Conservation (phyloP, 2,888 invertebrate species). For the Marasmarcha lunaedactyla region DNA sequence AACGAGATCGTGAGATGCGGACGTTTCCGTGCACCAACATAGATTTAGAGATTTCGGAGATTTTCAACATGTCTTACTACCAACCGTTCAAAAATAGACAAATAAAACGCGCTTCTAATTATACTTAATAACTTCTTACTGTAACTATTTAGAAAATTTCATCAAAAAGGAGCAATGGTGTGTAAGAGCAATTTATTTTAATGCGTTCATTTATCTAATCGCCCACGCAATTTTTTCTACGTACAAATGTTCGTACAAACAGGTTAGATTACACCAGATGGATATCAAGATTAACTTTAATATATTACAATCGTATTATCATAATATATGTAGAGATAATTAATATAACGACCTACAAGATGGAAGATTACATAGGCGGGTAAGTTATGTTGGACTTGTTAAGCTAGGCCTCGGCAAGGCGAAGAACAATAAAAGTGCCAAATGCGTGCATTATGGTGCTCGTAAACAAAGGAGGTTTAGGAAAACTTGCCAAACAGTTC, state of each 20-base stretch:
- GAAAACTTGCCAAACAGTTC: constrained; percentile 20
- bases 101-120: background rate
- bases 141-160: too few relatives aligned
- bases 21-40: constrained; percentile 19
- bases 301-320: background rate
- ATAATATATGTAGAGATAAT: background rate
- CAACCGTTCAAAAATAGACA: too few relatives aligned
- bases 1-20: constrained; percentile 33
- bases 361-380: too few relatives aligned
- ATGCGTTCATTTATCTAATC: background rate
- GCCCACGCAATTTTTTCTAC: background rate
- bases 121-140: too few relatives aligned
- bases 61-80: too few relatives aligned
- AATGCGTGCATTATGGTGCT: too few relatives aligned
- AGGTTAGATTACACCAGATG: constrained; percentile 1
- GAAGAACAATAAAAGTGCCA: too few relatives aligned
- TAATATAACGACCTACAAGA: background rate
- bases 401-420: too few relatives aligned
- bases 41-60: background rate
- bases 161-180: too few relatives aligned
- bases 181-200: background rate
- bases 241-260: constrained; percentile 1
- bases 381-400: too few relatives aligned
- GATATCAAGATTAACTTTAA: background rate
- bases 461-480: constrained; percentile 19